Evolutionary conservation across 2,797 vertebrate species (phyloP).

Genomic region (Aphelocoma californica): DNA sequence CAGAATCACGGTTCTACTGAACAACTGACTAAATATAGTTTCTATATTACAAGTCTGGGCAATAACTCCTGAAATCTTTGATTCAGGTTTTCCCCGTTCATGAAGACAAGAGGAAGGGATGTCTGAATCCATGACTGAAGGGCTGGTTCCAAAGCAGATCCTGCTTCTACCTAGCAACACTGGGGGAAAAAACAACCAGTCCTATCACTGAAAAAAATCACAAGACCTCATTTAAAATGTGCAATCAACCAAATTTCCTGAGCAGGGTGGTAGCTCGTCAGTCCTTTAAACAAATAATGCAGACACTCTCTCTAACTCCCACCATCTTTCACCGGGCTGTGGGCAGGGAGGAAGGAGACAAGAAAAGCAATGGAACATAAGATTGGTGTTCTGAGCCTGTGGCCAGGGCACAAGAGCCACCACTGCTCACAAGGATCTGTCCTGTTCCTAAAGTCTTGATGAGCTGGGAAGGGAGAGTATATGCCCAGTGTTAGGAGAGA

Average conservation of each 20-base stretch:
- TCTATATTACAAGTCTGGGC: not conserved
- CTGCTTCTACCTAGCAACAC: not conserved
- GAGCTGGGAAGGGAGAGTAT: not conserved
- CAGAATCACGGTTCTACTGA: not conserved
- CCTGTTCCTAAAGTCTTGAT: not conserved
- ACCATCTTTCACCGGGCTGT: not conserved
- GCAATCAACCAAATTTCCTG: conserved; percentile 23
- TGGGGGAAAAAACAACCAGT: not conserved
- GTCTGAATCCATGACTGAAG: not conserved
- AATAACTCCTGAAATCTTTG: not conserved
- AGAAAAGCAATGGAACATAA: not conserved
- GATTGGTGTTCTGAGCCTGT: accelerated
- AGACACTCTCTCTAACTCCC: not conserved
- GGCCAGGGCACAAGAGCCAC: not conserved
- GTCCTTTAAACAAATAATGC: not conserved
- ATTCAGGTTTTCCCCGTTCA: not conserved
- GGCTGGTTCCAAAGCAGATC: not conserved
- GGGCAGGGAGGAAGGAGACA: not conserved
- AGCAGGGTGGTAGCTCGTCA: not conserved
- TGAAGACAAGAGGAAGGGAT: not conserved
- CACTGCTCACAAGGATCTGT: not conserved
- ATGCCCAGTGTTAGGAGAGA: accelerated
- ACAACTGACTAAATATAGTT: not conserved
- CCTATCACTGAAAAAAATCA: not conserved
- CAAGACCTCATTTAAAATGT: conserved; percentile 25